phyloP scores from a whole-genome alignment of 2,888 invertebrate genomes.

The Carcina quercana region DNA sequence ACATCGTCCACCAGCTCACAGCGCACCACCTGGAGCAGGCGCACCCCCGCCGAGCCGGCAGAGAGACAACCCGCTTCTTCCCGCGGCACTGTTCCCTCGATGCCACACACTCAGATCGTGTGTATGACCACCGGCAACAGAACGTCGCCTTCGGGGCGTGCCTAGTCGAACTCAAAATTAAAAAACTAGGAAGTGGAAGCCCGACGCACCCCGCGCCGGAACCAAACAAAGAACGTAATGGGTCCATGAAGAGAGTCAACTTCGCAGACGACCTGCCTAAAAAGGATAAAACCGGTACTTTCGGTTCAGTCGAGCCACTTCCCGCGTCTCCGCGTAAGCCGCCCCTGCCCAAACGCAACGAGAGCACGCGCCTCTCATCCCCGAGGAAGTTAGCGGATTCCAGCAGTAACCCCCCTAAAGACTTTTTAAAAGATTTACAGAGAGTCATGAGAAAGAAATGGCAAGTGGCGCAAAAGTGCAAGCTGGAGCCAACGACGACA shows the following conservation, averaged over 20 bases:
- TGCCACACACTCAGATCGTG: slow-evolving; percentile 57
- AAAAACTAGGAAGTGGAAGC: slow-evolving; percentile 57
- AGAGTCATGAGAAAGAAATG: slow-evolving; percentile 95
- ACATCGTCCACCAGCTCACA: slow-evolving; percentile 55
- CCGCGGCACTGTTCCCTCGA: slow-evolving; percentile 74
- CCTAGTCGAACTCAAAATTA: slow-evolving; percentile 71
- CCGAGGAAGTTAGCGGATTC: slow-evolving; percentile 85
- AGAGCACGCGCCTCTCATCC: slow-evolving; percentile 82
- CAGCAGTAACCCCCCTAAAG: slow-evolving; percentile 83
- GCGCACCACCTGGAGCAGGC: slow-evolving; percentile 53
- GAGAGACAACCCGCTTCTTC: slow-evolving; percentile 51
- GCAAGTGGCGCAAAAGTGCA: slow-evolving; percentile 95
- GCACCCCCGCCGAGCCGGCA: slow-evolving; percentile 42
- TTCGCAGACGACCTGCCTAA: slow-evolving; percentile 76
- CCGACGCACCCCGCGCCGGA: slow-evolving; percentile 52
- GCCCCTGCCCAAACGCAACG: slow-evolving; percentile 84
- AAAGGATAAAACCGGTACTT: slow-evolving; percentile 79
- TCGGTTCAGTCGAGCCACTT: slow-evolving; percentile 69
- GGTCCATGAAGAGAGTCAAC: slow-evolving; percentile 71
- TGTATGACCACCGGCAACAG: slow-evolving; percentile 45
- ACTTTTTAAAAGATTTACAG: slow-evolving; percentile 91
- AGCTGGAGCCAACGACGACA: slow-evolving; percentile 88
- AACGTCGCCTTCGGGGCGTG: slow-evolving; percentile 66
- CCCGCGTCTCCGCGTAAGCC: slow-evolving; percentile 80
- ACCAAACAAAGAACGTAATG: slow-evolving; percentile 56